phyloP scores from a whole-genome alignment of 1,140 invertebrate species.

The Hypothenemus hampei region DNA sequence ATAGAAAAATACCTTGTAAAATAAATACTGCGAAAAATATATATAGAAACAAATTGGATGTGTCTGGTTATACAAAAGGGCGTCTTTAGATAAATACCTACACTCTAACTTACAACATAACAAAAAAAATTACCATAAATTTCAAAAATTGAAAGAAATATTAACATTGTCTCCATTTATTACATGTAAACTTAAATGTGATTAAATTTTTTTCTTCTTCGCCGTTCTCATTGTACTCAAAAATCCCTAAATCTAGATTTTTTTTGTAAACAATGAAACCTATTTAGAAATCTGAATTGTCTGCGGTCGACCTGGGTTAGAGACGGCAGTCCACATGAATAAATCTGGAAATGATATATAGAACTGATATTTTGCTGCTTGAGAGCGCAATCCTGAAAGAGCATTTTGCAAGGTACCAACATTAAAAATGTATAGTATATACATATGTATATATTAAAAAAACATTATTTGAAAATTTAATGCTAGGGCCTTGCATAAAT shows the following conservation, averaged over 20 bases:
- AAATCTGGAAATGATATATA: conserved; percentile 27
- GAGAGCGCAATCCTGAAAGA: conserved; percentile 16
- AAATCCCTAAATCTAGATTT: conserved; percentile 16
- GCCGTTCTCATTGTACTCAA: not conserved
- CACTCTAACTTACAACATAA: conserved; percentile 16
- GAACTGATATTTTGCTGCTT: conserved; percentile 20
- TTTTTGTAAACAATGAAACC: conserved; percentile 18
- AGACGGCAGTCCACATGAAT: conserved; percentile 14
- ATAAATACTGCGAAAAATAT: conserved; percentile 18
- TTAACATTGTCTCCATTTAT: too few relatives aligned
- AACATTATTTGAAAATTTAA: not conserved
- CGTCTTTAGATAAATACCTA: conserved; percentile 12
- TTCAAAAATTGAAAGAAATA: too few relatives aligned
- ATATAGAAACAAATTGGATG: not conserved
- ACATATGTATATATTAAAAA: not conserved
- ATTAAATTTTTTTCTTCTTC: not conserved
- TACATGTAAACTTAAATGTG: not conserved
- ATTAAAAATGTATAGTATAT: not conserved
- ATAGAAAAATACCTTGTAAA: conserved; percentile 14
- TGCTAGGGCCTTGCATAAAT: too few relatives aligned
- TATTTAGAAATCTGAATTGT: conserved; percentile 20
- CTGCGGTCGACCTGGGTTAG: conserved; percentile 19
- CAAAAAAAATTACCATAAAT: too few relatives aligned
- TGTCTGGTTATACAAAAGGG: not conserved
- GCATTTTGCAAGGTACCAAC: not conserved